Evolutionary conservation across 2,797 vertebrate genomes (phyloP), one percentile per base, ranked within the genome.

Genomic region (Crenuchus spilurus): DNA sequence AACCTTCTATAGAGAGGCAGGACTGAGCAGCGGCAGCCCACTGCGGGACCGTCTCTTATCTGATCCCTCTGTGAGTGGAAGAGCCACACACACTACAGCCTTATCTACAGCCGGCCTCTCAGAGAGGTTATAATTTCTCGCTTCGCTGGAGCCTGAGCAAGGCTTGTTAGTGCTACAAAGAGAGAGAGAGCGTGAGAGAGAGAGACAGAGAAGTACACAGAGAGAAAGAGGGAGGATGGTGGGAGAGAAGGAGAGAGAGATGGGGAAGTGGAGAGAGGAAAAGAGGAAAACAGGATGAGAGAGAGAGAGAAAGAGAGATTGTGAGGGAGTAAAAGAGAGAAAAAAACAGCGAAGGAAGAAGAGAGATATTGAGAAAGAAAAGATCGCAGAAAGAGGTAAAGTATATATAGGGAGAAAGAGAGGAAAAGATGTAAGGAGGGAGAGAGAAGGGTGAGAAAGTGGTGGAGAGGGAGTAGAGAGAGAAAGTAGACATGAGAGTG

Each of bases 81-180:
- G 94, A 95, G 90, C 80, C 86, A 92, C 94, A 96, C 96, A 98
- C 96, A 97, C 90, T 95, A 93, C 96, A 96, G 94, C 94, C 96
- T 98, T 99, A 98, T 98, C 96, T 98, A 88, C 93, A 95, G 94
- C 75, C 93, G 93, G 93, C 95, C 96, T 96, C 93, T 91, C 92
- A 93, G 94, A 95, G 95, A 97, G 96, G 98, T 99, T 96, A 98
- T 97, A 98, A 99, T 99, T 99, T 99, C 96, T 95, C 95, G 97
- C 96, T 95, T 98, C 98, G 95, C 84, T 97, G 97, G 96, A 99
- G 96, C 96, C 94, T 96, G 92, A 94, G 93, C 92, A 91, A 92
- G 94, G 95, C 94, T 96, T 98, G 97, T 98, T 99, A 98, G 95
- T 84, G 89, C 90, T 90, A 94, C 93, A 93, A 94, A 82, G 87